Base-by-base conservation (phyloP, 1,140 invertebrate genomes). In the Hycleus cichorii region DNA sequence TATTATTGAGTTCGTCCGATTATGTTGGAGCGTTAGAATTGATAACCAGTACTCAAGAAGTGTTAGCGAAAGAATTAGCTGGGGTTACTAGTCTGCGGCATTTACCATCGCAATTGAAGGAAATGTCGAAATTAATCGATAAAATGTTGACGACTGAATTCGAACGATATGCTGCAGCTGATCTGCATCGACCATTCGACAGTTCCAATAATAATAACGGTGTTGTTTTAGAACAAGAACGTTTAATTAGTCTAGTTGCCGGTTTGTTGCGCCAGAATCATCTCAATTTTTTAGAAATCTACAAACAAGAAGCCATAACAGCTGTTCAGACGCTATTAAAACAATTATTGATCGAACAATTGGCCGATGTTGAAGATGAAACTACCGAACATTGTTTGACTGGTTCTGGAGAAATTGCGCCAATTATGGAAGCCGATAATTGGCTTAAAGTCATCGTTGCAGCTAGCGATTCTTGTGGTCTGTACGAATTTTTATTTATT, bases 141-240 rank as follows among this genome's bases (percentile, higher is more conserved):
- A 95, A 95, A 77, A 96, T 99, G 92, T 81, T 99, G 60, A 87
- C 87, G 49, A 91, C 92, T 47, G 97, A 99, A 74, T 97, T 98
- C 76, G 87, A 91, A 68, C 83, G 89, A 63, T 95, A 95, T 73
- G 86, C 94, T 44, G 90, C 94, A 6, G 82, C 87, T 6, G 95
- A 98, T 76, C 80, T 98, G 32, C 97, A 97, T 76, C 79, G 93
- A 65, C 91, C 93, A 4, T 78, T 87, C 12, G 80, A 82, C 59
- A 78, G 77, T 10, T 8, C 40, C 9, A 11, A 42, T 9, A 32
- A 32, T 32, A 4, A 7, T 32, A 50, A 55, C 24, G 53, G 78
- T 45, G 78, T 77, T 45, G 83, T 88, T 45, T 76, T 87, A 49
- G 89, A 90, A 59, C 80, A 91, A 81, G 93, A 96, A 69, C 88